Base-by-base conservation (phyloP, 2,113 vertebrate genomes). In the Coptodon rendalli region DNA sequence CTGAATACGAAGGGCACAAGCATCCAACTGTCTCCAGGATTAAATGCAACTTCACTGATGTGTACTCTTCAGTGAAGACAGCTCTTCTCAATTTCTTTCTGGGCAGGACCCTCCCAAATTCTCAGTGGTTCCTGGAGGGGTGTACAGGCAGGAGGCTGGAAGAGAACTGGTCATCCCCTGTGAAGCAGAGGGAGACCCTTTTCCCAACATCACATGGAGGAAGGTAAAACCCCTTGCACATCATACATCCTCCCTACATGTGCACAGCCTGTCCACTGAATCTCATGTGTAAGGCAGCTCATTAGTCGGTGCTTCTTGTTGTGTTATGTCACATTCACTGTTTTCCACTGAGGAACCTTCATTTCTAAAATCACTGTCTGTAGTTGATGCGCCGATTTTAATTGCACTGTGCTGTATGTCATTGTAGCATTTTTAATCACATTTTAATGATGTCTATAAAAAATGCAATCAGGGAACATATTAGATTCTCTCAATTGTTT, bases 101-200 rank as follows among this genome's bases (percentile, higher is more conserved):
- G 87, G 89, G 13, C 91, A 99, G 99, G 98, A 99, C 91, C 98
- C 99, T 94, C 99, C 99, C 90, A 99, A 99, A 96, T 99, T 99
- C 94, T 98, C 98, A 96, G 98, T 99, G 98, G 98, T 99, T 97
- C 98, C 98, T 93, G 98, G 98, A 96, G 98, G 98, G 97, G 98
- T 99, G 95, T 99, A 99, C 95, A 97, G 98, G 96, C 98, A 99
- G 96, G 98, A 99, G 96, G 97, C 97, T 59, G 98, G 98, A 94
- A 97, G 98, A 97, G 98, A 99, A 93, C 97, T 99, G 90, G 96
- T 99, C 92, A 98, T 99, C 92, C 98, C 98, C 93, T 99, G 98
- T 78, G 98, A 98, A 54, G 98, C 98, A 4, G 98, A 99, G 27
- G 98, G 98, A 97, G 98, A 99, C 94, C 98, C 98, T 83, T 99